Evolutionary conservation across 2,113 vertebrate genomes (phyloP), one percentile per base, ranked within the genome.

Genomic region (Hucho hucho): DNA sequence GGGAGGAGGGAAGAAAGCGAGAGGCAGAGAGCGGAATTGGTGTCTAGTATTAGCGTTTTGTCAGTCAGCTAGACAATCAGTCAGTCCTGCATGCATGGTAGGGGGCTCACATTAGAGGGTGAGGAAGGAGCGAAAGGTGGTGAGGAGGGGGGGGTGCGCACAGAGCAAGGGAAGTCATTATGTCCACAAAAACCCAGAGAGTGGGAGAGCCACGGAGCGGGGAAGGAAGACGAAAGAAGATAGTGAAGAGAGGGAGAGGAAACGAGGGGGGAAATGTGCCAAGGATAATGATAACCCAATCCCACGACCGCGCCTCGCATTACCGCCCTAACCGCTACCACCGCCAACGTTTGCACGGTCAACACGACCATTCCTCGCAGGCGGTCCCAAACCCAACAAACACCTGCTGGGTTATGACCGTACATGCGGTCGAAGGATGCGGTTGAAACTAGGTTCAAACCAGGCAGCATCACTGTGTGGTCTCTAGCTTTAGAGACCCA

Each of bases 221-320:
- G 74, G 64, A 76, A 76, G 82, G 64, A 81, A 13, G 49, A 75
- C 78, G 79, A 82, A 79, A 68, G 13, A 2, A 76, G 70, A 69
- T 79, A 80, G 81, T 83, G 20, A 69, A 74, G 77, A 66, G 64
- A 74, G 70, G 66, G 70, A 77, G 72, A 72, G 72, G 59, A 53
- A 6, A 70, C 29, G 72, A 37, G 77, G 65, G n/a, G 73, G 64
- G 85, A 87, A 76, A 71, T 89, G 89, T 92, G 90, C 87, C 86
- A 78, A 69, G 89, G 91, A 92, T 92, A 89, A 86, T 82, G 86
- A 91, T 87, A 12, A 73, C 59, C 84, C 87, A 90, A 91, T 91
- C 88, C 86, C 78, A 5, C 16, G 73, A 75, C 56, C 69, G 77
- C 18, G 73, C 80, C 70, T 83, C 67, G 28, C 72, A 83, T 84